A percentile compares a stretch with the other conserved stretches of the same genome.
Evolutionary conservation across 2,113 vertebrate genomes (phyloP).

Genomic region (Ginglymostoma cirratum): DNA sequence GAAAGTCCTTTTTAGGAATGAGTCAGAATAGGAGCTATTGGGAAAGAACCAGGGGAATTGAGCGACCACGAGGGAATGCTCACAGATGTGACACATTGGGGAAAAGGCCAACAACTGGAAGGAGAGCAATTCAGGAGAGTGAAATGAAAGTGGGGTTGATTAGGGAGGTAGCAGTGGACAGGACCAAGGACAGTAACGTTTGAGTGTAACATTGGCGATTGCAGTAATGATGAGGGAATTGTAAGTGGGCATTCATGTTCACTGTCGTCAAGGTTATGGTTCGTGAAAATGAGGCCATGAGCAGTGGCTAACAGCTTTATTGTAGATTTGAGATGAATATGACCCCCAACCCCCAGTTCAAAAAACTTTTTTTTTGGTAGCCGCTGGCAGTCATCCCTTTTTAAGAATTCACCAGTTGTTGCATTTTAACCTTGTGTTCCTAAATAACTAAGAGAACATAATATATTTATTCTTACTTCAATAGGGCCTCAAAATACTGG

Average conservation of each 20-base stretch:
- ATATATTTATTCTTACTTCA: background rate
- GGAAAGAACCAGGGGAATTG: background rate
- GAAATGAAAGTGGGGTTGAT: background rate
- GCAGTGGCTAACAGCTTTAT: background rate
- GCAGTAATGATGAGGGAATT: too few species aligned
- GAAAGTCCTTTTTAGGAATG: background rate
- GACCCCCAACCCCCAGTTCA: background rate
- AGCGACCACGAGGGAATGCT: background rate
- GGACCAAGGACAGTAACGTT: background rate
- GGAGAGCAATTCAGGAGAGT: too few species aligned
- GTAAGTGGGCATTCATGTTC: too few species aligned
- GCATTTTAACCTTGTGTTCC: background rate
- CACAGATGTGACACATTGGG: background rate
- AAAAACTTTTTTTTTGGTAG: background rate
- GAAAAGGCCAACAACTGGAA: background rate
- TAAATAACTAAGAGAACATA: background rate
- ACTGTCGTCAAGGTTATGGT: background rate
- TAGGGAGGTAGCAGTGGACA: background rate
- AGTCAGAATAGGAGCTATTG: background rate
- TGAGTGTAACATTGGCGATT: background rate
- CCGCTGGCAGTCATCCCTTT: background rate
- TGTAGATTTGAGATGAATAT: background rate
- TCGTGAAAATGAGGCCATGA: background rate
- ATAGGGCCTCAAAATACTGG: background rate
- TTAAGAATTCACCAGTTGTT: background rate